These are phyloP conservation scores for Heliconius congener DNA, from an alignment of 1,140 invertebrate genomes.

Conservation along the genomic window DNA sequence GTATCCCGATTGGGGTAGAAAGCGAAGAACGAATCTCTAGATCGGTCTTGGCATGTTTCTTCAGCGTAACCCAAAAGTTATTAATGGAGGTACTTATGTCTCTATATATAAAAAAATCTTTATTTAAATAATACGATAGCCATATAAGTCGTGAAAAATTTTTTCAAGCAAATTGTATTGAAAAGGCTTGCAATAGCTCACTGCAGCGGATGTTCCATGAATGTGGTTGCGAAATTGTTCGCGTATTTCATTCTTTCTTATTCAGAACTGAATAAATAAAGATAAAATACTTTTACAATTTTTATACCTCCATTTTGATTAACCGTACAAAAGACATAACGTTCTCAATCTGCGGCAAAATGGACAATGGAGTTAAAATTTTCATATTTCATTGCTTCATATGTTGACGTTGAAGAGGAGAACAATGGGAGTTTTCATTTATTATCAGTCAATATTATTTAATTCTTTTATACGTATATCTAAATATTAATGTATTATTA, in stretches of 20 bases:
- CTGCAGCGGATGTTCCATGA: conserved; percentile 11
- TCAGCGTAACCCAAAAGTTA: too few relatives aligned
- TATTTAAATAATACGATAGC: background rate
- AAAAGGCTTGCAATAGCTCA: background rate
- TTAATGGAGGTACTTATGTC: too few relatives aligned
- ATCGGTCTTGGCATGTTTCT: too few relatives aligned
- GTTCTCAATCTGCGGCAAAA: conserved; percentile 20
- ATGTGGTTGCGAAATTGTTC: conserved; percentile 25
- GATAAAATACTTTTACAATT: conserved; percentile 31
- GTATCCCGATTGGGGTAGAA: too few relatives aligned
- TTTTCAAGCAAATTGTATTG: conserved; percentile 3
- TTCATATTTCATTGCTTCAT: conserved; percentile 17
- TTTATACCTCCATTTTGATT: conserved; percentile 26
- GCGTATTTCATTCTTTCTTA: conserved; percentile 25
- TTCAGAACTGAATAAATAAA: conserved; percentile 31
- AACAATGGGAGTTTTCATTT: background rate
- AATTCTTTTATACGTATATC: background rate
- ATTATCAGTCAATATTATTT: background rate
- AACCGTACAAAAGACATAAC: conserved; percentile 31
- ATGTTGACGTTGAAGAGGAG: background rate
- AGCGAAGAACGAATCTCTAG: too few relatives aligned
- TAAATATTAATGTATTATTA: too few relatives aligned
- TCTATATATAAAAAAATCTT: background rate
- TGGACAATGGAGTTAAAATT: conserved; percentile 17
- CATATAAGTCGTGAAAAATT: background rate